Evolutionary conservation across 2,888 invertebrate species (phyloP), one percentile per base, ranked within the genome.

Genomic region (Rhogogaster chlorosoma): DNA sequence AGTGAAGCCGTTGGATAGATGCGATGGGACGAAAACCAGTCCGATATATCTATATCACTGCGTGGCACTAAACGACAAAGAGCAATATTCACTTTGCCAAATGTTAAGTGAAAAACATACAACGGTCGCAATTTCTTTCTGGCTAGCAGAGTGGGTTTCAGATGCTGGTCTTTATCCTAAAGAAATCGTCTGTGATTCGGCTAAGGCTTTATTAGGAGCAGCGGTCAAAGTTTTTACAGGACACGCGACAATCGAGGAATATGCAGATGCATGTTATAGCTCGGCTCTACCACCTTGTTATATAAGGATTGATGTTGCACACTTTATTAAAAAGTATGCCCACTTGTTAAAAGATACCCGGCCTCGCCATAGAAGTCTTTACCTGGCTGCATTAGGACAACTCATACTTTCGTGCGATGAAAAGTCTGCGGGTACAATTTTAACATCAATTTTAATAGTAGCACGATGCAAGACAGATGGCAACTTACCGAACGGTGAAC

Each of bases 251-350:
- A 73, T 84, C 1, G 85, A 83, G 15, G 83, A 77, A 22, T 86
- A 86, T 38, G 71, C 80, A 0, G 67, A 82, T 71, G 78, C 85
- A 67, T 83, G 80, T 57, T 49, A 32, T 32, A n/a, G 3, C 49
- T 9, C 84, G 29, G 32, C 32, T 22, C 26, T 85, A 61, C 82
- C 78, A 53, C 18, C 38, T 18, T 84, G 82, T 26, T 88, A 87
- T 42, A 84, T 87, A 15, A 75, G 87, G 12, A 80, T 85, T 7
- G 86, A 86, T n/a, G 85, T 83, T n/a, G 86, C 86, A 6, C 86
- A 84, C 83, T 86, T 85, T 38, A 70, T 86, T 10, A 87, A 86
- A 78, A 86, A 71, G 18, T 85, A 86, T 38, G 85, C 82, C 12
- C 73, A 85, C 71, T 82, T 75, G 5, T 71, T 83, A 22, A 83